These are phyloP conservation scores for Polymixis flavicincta DNA, from an alignment of 2,888 invertebrate species.

Conservation along the genomic window DNA sequence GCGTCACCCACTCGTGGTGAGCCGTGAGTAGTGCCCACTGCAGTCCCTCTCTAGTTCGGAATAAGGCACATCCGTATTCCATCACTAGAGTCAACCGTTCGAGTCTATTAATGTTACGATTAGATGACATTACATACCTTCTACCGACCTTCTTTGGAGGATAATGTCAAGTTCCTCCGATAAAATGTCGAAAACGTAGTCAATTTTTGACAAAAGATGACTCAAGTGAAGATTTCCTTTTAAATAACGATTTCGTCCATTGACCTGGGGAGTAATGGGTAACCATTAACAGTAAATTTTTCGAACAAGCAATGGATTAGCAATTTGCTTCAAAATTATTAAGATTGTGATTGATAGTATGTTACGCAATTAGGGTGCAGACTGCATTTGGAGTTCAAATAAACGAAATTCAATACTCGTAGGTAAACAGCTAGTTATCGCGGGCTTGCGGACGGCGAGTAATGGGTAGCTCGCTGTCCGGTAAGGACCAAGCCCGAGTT, in stretches of 20 bases:
- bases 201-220: background rate
- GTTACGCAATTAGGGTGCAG: too few species aligned
- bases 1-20: background rate
- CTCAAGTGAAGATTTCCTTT: background rate
- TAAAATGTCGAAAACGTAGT: background rate
- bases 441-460: too few species aligned
- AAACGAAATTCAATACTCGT: background rate
- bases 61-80: slow-evolving; percentile 30
- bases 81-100: background rate
- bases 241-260: too few species aligned
- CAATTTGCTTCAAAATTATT: too few species aligned
- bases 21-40: background rate
- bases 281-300: too few species aligned
- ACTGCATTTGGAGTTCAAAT: background rate
- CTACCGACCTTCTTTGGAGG: background rate
- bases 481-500: background rate
- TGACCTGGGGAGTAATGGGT: too few species aligned
- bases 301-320: too few species aligned
- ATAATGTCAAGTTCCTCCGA: slow-evolving; percentile 8
- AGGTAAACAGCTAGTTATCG: background rate
- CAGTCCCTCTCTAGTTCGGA: slow-evolving; percentile 18
- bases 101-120: slow-evolving; percentile 10
- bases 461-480: too few species aligned
- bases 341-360: too few species aligned
- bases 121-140: background rate